Conservation (phyloP, 2,113 vertebrate genomes). For the Corythaeola cristata region DNA sequence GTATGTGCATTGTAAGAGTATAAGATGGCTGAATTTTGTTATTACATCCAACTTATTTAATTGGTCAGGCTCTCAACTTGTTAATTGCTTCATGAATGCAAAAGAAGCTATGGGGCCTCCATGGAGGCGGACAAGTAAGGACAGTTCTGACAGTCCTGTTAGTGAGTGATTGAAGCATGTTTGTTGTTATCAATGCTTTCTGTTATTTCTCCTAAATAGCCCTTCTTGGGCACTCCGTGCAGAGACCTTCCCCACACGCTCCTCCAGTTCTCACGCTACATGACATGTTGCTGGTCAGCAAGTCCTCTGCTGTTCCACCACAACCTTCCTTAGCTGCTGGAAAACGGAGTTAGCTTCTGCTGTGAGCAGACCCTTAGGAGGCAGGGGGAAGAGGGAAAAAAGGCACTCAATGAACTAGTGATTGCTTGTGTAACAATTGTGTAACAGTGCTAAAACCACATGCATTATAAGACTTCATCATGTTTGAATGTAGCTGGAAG, state of each 20-base stretch:
- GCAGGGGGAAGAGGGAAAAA: not conserved
- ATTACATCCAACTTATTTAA: not conserved
- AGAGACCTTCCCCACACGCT: not conserved
- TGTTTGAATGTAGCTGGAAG: not conserved
- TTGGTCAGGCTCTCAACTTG: not conserved
- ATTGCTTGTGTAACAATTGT: not conserved
- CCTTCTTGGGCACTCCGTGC: not conserved
- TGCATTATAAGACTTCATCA: not conserved
- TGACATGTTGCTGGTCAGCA: not conserved
- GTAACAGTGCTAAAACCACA: not conserved
- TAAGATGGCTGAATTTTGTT: not conserved
- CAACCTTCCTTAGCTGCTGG: not conserved
- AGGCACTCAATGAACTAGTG: not conserved
- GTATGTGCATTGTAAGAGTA: not conserved
- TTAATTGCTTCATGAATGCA: not conserved
- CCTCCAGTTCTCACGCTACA: not conserved
- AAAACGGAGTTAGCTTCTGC: not conserved
- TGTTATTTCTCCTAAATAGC: not conserved
- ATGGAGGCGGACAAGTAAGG: not conserved
- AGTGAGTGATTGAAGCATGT: not conserved
- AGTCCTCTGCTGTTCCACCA: not conserved
- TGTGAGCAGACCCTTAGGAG: not conserved
- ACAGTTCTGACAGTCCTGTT: not conserved
- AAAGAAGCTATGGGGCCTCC: not conserved
- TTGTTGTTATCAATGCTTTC: not conserved